phyloP scores from a whole-genome alignment of 2,113 vertebrate genomes.

The Pica pica region DNA sequence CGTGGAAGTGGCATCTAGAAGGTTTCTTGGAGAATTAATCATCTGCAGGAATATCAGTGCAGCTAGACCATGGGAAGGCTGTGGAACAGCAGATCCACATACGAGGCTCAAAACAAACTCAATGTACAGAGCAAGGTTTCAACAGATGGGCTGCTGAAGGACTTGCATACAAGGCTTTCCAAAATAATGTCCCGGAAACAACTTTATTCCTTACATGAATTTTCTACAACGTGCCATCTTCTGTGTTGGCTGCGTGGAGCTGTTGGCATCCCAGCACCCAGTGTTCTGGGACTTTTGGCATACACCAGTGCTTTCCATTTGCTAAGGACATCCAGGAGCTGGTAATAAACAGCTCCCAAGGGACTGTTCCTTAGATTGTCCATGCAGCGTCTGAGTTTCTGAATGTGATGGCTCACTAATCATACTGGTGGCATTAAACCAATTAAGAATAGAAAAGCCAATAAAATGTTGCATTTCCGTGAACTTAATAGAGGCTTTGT shows the following conservation, averaged over 20 bases:
- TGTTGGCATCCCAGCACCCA: not conserved
- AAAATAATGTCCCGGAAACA: not conserved
- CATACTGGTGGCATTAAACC: not conserved
- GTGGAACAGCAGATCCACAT: not conserved
- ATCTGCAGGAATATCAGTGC: not conserved
- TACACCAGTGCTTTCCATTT: not conserved
- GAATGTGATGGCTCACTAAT: not conserved
- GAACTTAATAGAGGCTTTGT: not conserved
- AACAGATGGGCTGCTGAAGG: not conserved
- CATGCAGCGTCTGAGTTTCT: not conserved
- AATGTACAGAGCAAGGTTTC: not conserved
- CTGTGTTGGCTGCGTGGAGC: not conserved
- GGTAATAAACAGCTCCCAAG: not conserved
- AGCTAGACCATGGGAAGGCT: fast-evolving
- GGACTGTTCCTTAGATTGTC: not conserved
- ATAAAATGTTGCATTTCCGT: not conserved
- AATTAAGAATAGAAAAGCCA: not conserved
- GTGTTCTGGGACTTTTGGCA: not conserved
- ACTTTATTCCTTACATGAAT: not conserved
- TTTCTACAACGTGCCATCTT: not conserved
- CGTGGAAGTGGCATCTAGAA: not conserved
- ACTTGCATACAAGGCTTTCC: not conserved
- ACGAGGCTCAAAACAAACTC: not conserved
- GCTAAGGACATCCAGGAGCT: not conserved
- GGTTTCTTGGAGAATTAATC: not conserved